Evolutionary conservation across 2,797 vertebrate genomes (phyloP).

Genomic region (Gobio occitaniae): DNA sequence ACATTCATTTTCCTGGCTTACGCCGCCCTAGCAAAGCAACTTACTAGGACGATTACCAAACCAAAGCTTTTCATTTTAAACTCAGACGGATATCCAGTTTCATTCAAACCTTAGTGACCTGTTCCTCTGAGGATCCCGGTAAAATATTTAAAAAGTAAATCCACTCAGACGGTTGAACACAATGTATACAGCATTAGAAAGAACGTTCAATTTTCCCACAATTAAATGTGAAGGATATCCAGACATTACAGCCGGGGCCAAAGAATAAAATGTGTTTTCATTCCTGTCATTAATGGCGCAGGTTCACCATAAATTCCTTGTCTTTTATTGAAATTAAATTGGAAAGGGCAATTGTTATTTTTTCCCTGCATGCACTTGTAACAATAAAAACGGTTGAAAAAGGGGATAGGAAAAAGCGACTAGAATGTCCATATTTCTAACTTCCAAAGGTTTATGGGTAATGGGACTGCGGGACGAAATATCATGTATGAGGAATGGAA

Average conservation of each 20-base stretch:
- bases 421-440: conserved; percentile 62
- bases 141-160: conserved; percentile 37
- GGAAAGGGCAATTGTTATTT: conserved; percentile 61
- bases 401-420: conserved; percentile 35
- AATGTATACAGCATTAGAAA: conserved; percentile 7
- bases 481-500: conserved; percentile 62
- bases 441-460: conserved; percentile 68
- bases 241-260: conserved; percentile 39
- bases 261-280: conserved; percentile 53
- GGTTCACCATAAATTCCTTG: conserved; percentile 58
- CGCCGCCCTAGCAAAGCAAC: conserved; percentile 13
- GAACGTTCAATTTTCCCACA: conserved; percentile 32
- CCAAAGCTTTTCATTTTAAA: conserved; percentile 41
- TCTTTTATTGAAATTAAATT: conserved; percentile 66
- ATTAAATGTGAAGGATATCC: conserved; percentile 46
- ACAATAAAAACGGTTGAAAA: conserved; percentile 55
- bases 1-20: conserved; percentile 44
- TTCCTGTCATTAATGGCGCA: conserved; percentile 45
- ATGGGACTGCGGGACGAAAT: conserved; percentile 65
- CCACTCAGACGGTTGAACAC: conserved; percentile 24
- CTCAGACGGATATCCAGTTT: conserved; percentile 31
- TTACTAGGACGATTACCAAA: conserved; percentile 39
- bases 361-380: conserved; percentile 63
- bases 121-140: conserved; percentile 10
- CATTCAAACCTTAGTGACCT: conserved; percentile 36